Base-by-base conservation (phyloP, 2,113 vertebrate species). In the Gasterosteus nipponicus region DNA sequence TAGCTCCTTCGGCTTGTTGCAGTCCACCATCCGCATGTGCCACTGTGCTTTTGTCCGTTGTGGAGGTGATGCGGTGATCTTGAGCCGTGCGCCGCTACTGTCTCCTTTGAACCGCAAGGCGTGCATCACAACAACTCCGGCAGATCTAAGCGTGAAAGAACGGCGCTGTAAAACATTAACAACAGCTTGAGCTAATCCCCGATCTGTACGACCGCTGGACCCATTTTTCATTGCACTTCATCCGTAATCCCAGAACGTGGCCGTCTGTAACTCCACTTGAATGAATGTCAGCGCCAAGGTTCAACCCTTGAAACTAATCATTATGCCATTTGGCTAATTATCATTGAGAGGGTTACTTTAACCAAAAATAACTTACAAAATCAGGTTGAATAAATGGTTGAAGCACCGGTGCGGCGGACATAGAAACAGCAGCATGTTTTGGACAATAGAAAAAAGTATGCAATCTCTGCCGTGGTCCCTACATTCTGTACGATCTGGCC, bases 1-100 rank as follows among this genome's bases (percentile, higher is more conserved):
- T 77, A 77, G 67, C 77, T 83, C 86, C 81, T 91, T 93, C 91
- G 89, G 81, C 80, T 58, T 77, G 84, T 82, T 85, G 84, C 87
- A 82, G 75, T 83, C 81, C 61, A 61, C 72, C 75, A 83, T 73
- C 86, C 77, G 85, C 83, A 87, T 84, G 78, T 85, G 81, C 80
- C 75, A 79, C 82, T 60, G 69, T 61, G 87, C 79, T 84, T 86
- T 75, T 70, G 83, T 81, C 78, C 70, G 67, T 75, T 82, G 85
- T 73, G 47, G 78, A 69, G 72, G 64, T 42, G 66, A 63, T 19
- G 67, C 62, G 33, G 53, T 59, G 16, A 26, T 39, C 41, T 42
- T 69, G 56, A 62, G 69, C 5, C 44, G 1, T 1, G 57, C 46
- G 9, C 0, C 44, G 18, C 58, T 29, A 12, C 31, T 2, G 10